A percentile compares a stretch with the other conserved stretches of the same genome.
These are phyloP conservation scores for Campopleginae sp. DNA, from an alignment of 2,888 invertebrate genomes.

Conservation along the genomic window DNA sequence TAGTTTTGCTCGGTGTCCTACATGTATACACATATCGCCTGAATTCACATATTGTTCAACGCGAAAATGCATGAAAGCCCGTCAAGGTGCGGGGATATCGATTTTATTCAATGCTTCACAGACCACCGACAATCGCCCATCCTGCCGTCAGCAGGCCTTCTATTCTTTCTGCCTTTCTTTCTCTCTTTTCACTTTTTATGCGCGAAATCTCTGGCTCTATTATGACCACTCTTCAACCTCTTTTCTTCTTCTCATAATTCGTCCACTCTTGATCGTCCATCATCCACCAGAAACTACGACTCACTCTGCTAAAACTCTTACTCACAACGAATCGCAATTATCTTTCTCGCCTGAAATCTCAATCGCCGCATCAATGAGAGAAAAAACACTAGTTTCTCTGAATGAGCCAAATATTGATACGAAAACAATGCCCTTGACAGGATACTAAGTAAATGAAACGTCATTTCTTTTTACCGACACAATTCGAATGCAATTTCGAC, in stretches of 20 bases:
- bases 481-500: not conserved
- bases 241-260: slow-evolving; percentile 12
- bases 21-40: slow-evolving; percentile 22
- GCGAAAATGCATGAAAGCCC: slow-evolving; percentile 66
- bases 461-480: not conserved
- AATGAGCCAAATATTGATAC: not conserved
- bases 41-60: slow-evolving; percentile 63
- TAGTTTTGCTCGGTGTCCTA: slow-evolving; percentile 26
- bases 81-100: slow-evolving; percentile 65
- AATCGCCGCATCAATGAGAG: not conserved
- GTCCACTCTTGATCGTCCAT: slow-evolving; percentile 47
- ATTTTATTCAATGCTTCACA: slow-evolving; percentile 70
- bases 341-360: not conserved
- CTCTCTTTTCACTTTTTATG: slow-evolving; percentile 27
- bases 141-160: slow-evolving; percentile 38
- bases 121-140: slow-evolving; percentile 64
- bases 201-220: slow-evolving; percentile 34
- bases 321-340: not conserved
- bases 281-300: slow-evolving; percentile 37
- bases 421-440: not conserved
- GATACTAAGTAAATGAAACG: not conserved
- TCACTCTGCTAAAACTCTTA: slow-evolving; percentile 30
- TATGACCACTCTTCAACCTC: slow-evolving; percentile 26
- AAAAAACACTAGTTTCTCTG: not conserved
- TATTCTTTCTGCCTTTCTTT: slow-evolving; percentile 39